Base-by-base conservation (phyloP, 2,888 invertebrate genomes). In the Xanthia icteritia region DNA sequence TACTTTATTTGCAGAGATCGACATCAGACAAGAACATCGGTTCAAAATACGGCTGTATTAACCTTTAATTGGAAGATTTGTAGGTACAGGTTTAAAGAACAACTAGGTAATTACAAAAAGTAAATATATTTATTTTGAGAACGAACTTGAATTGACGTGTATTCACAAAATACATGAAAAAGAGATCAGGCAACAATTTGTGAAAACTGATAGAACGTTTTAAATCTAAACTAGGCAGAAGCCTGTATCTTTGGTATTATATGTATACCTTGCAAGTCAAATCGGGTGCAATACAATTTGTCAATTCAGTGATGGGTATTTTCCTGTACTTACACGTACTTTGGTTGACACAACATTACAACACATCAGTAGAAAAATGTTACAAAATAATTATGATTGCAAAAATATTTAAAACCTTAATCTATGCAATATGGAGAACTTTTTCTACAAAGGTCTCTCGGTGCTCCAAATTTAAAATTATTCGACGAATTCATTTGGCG, bases 391-490 rank as follows among this genome's bases (percentile, higher is more conserved):
- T 56, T 56, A 56, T 56, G 1, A 56, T 23, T 56, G 5, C 11
- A n/a, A 54, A 48, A 58, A 60, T 31, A 31, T 58, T 27, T 15
- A 58, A 17, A 2, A 45, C 0, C 8, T 36, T 39, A 36, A 48
- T 73, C 56, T n/a, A 74, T 11, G 17, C 27, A 36, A 60, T n/a
- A 27, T 6, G 5, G n/a, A 73, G 20, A 23, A 23, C 11, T n/a
- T 48, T 36, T 74, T 39, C 4, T n/a, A 36, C 20, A 67, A 51
- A 76, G 36, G n/a, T 11, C 64, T 11, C 64, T 77, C 56, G 23
- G n/a, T 11, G 27, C 60, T 80, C 56, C 36, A 51, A 23, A 77
- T 75, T 83, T 70, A 68, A 61, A 76, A 72, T 45, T 83, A 65
- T 73, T 76, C 58, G 63, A 61, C 36, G 68, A 69, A 71, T 71